Percentiles rank a stretch among this genome's conserved stretches.
phyloP scores from a whole-genome alignment of 2,113 vertebrate genomes.

The Piprites chloris region DNA sequence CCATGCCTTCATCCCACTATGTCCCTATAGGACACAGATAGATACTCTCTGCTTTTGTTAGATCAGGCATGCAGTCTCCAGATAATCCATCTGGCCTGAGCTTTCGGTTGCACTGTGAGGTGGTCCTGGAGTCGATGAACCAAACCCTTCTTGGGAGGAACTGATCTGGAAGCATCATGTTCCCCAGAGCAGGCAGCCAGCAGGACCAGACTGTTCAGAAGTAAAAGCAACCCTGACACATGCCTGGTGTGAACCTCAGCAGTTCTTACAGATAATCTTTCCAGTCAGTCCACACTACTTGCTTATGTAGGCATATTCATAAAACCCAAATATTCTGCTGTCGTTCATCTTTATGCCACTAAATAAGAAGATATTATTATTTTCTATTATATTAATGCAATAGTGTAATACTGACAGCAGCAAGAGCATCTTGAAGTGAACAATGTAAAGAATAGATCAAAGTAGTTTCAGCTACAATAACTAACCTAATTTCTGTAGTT shows the following conservation, averaged over 20 bases:
- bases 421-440: not conserved
- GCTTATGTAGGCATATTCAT: not conserved
- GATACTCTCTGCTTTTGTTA: not conserved
- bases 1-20: not conserved
- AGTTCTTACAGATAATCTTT: not conserved
- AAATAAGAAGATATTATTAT: not conserved
- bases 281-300: not conserved
- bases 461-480: constrained; percentile 7
- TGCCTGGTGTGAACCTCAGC: not conserved
- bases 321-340: not conserved
- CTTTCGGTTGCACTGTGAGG: not conserved
- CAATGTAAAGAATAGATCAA: not conserved
- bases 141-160: not conserved
- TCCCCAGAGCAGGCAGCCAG: not conserved
- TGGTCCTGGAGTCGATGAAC: not conserved
- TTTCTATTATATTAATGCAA: not conserved
- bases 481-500: constrained; percentile 28
- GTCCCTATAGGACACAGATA: not conserved
- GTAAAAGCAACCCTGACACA: not conserved
- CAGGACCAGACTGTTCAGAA: not conserved
- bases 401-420: not conserved
- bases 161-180: not conserved
- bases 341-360: not conserved
- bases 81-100: not conserved
- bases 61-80: not conserved